A percentile compares a stretch with the other conserved stretches of the same genome.
These are phyloP conservation scores for Coptodon rendalli DNA, from an alignment of 2,113 vertebrate genomes.

Conservation along the genomic window DNA sequence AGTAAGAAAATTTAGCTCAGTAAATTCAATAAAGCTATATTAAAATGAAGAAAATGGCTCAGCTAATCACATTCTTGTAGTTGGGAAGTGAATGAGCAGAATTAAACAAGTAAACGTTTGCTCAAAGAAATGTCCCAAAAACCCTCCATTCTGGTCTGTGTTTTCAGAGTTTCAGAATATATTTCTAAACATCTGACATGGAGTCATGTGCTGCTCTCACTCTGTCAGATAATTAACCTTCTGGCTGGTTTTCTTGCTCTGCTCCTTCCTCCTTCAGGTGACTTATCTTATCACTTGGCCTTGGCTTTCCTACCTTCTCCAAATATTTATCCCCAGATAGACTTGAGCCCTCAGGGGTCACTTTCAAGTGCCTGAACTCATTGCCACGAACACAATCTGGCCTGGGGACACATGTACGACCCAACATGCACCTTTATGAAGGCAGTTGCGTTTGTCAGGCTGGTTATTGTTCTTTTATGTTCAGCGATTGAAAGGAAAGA, in stretches of 20 bases:
- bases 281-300: slow-evolving; percentile 46
- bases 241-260: background rate
- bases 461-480: slow-evolving; percentile 11
- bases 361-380: background rate
- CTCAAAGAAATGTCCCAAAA: background rate
- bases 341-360: background rate
- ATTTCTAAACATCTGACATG: background rate
- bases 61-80: background rate
- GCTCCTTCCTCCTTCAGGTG: slow-evolving; percentile 28
- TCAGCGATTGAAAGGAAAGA: background rate
- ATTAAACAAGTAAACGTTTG: background rate
- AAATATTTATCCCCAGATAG: slow-evolving; percentile 48
- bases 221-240: slow-evolving; percentile 25
- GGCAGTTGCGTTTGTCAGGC: slow-evolving; percentile 1
- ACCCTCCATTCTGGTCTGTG: background rate
- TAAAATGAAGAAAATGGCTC: background rate
- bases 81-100: background rate
- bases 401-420: background rate
- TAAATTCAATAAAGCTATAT: background rate
- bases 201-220: background rate
- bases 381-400: background rate
- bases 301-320: slow-evolving; percentile 23
- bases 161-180: background rate
- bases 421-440: background rate
- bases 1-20: background rate